Base-by-base conservation (phyloP, 2,888 invertebrate species). In the Mythimna vitellina region DNA sequence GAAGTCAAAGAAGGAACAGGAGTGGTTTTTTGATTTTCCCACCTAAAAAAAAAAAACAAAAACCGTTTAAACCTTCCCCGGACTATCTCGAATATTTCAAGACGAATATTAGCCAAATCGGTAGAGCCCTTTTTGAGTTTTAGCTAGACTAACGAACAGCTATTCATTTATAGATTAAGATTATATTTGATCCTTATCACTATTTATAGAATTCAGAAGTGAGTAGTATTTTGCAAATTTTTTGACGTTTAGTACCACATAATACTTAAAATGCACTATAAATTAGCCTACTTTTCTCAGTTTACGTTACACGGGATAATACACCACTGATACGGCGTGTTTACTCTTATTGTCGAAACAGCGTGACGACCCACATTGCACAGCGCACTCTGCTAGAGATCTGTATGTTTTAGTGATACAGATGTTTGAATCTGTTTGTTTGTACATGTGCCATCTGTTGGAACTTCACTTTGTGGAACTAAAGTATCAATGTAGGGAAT, bases 281-380 rank as follows among this genome's bases (percentile, higher is more conserved):
- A 42, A 32, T 49, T 49, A 35, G 1, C 20, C 17, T 17, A 42
- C 51, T 66, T 69, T 22, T 56, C 38, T 53, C 38, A 38, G 65
- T 73, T 69, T 78, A 68, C 20, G 22, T 60, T 74, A n/a, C 53
- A 65, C 58, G 69, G 51, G 38, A 64, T 67, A 73, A 61, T 42
- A 67, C 46, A 61, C 66, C 32, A 53, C 29, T 57, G 79, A 78
- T 69, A 80, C 56, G 72, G 46, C 56, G n/a, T 65, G 64, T 82
- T 69, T 73, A 69, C 79, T 64, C 73, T 53, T 53, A 73, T 80
- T 80, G 82, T 82, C 63, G 63, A 66, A 69, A 73, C 68, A 57
- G 63, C 56, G 64, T 72, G 65, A 68, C 79, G 82, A 78, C 68
- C 72, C 60, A 82, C 72, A 72, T 80, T 78, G 65, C 65, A 82